phyloP scores from a whole-genome alignment of 2,113 vertebrate genomes.

The Condylura cristata region DNA sequence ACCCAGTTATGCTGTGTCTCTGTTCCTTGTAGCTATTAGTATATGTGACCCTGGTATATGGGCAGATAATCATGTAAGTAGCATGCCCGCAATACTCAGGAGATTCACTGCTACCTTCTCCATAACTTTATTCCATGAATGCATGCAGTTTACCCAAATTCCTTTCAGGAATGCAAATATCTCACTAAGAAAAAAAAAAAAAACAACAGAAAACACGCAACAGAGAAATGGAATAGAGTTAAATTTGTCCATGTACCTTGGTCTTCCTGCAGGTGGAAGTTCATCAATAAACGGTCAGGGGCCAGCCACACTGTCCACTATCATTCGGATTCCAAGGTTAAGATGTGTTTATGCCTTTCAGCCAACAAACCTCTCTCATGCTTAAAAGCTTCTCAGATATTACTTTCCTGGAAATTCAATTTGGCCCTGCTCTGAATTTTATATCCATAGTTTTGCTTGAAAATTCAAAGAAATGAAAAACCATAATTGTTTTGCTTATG shows the following conservation, averaged over 20 bases:
- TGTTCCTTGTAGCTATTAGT: neutral
- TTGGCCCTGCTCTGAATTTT: conserved; percentile 68
- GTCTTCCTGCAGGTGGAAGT: conserved; percentile 4
- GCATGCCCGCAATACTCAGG: neutral
- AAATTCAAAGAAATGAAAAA: conserved; percentile 73
- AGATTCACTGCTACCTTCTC: neutral
- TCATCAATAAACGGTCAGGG: conserved; percentile 30
- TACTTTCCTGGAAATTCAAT: conserved; percentile 73
- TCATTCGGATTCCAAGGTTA: conserved; percentile 47
- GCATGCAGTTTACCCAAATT: neutral
- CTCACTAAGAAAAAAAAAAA: neutral
- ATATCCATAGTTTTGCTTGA: conserved; percentile 67
- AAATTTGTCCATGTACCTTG: neutral
- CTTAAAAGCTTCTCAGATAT: conserved; percentile 69
- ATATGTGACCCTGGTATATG: neutral
- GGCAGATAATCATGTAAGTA: neutral
- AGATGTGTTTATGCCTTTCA: conserved; percentile 67
- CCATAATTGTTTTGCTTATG: conserved; percentile 57
- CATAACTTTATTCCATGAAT: neutral
- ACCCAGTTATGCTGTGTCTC: neutral
- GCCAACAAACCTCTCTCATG: conserved; percentile 56
- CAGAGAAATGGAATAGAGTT: neutral
- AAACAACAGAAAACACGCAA: neutral
- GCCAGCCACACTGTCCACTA: conserved; percentile 32
- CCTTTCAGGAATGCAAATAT: neutral